phyloP scores from a whole-genome alignment of 2,888 invertebrate species.

The Anagyrus pseudococci region DNA sequence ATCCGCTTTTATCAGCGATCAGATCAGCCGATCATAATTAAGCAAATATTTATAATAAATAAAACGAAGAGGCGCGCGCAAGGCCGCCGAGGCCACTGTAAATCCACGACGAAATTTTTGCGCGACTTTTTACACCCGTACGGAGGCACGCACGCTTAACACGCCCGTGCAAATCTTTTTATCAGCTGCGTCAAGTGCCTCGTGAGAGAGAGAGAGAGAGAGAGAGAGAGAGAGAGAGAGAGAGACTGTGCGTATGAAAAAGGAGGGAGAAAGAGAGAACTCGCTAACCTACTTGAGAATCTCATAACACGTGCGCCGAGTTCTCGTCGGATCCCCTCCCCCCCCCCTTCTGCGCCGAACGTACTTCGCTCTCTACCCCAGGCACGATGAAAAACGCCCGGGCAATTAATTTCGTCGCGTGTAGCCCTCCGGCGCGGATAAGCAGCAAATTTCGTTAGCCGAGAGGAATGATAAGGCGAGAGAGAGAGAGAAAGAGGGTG shows the following conservation, averaged over 20 bases:
- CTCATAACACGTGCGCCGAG: slow-evolving; percentile 31
- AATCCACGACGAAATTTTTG: slow-evolving; percentile 16
- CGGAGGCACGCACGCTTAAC: slow-evolving; percentile 16
- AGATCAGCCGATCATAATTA: slow-evolving; percentile 21
- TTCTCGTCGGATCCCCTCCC: neutral
- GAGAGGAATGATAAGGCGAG: slow-evolving; percentile 29
- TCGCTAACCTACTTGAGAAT: slow-evolving; percentile 38
- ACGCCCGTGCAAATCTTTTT: slow-evolving; percentile 35
- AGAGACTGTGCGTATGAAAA: no score
- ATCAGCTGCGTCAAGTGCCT: no score
- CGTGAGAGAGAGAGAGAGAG: neutral
- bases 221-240: no score
- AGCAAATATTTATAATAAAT: slow-evolving; percentile 36
- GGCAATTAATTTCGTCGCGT: slow-evolving; percentile 35
- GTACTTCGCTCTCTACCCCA: no score
- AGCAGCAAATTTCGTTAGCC: slow-evolving; percentile 35
- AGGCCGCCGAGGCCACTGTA: neutral
- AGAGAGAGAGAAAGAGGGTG: no score
- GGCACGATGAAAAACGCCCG: slow-evolving; percentile 30
- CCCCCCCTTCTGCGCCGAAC: no score
- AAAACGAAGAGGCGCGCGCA: neutral
- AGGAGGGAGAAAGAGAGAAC: slow-evolving; percentile 27
- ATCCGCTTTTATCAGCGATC: slow-evolving; percentile 21
- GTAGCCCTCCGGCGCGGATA: slow-evolving; percentile 22
- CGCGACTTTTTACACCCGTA: slow-evolving; percentile 24